Percentiles rank a stretch among this genome's conserved stretches.
These are phyloP conservation scores for Macrobrachium nipponense DNA, from an alignment of 1,140 invertebrate species.

Conservation along the genomic window DNA sequence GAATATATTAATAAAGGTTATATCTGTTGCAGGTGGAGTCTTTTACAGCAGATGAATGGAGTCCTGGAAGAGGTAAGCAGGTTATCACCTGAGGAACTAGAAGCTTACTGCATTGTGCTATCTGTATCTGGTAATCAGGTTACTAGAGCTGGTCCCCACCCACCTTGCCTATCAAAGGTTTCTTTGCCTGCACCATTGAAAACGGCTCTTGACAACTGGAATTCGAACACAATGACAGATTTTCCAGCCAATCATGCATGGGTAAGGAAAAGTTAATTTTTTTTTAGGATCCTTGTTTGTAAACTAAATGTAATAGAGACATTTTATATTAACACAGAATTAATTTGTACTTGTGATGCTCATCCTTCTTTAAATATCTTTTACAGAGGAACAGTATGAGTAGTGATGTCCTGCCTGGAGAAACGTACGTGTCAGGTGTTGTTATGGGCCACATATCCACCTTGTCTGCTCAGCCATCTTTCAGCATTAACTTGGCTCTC, in stretches of 20 bases:
- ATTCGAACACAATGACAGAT: constrained; percentile 66
- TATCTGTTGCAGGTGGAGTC: constrained; percentile 68
- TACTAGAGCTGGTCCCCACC: constrained; percentile 70
- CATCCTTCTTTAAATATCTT: constrained; percentile 8
- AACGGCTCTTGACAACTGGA: constrained; percentile 69
- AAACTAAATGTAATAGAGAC: too few relatives aligned
- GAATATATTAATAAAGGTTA: not conserved
- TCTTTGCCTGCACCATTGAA: constrained; percentile 68
- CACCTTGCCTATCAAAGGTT: constrained; percentile 69
- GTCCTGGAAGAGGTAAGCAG: constrained; percentile 69
- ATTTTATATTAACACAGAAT: not conserved
- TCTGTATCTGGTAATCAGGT: constrained; percentile 60
- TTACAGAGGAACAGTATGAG: constrained; percentile 77
- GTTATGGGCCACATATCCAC: constrained; percentile 70
- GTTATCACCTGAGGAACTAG: constrained; percentile 47
- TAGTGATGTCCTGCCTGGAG: constrained; percentile 84
- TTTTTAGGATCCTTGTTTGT: not conserved
- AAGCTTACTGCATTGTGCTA: constrained; percentile 62
- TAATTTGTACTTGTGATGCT: not conserved
- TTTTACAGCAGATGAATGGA: constrained; percentile 72
- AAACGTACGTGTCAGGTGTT: constrained; percentile 79
- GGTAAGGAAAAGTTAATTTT: constrained; percentile 55
- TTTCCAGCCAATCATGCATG: constrained; percentile 69
- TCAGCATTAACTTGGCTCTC: constrained; percentile 77
- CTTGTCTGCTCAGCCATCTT: constrained; percentile 73